Conservation (phyloP, 2,797 vertebrate genomes). For the Sebastes taczanowskii region DNA sequence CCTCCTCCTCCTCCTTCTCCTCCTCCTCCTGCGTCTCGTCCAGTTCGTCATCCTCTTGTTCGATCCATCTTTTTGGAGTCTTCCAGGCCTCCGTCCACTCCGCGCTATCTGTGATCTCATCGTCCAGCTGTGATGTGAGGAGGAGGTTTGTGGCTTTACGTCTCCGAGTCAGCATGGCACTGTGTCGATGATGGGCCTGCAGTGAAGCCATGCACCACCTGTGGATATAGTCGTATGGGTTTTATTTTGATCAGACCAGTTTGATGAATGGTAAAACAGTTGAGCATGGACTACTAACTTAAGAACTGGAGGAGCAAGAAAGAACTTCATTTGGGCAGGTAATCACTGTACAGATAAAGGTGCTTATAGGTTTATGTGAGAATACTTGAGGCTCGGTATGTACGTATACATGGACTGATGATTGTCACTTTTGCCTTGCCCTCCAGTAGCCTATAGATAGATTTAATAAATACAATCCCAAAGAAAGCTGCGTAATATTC, state of each 20-base stretch:
- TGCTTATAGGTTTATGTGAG: no score
- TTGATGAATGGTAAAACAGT: no score
- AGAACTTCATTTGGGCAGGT: no score
- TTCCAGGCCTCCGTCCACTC: constrained; percentile 60
- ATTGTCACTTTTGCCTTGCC: no score
- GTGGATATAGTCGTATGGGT: not conserved
- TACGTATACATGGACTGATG: no score
- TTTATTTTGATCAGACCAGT: not conserved
- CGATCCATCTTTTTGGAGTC: constrained; percentile 24
- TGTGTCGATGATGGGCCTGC: constrained; percentile 47
- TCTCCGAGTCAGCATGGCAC: constrained; percentile 29
- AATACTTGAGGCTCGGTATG: no score
- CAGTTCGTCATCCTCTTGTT: not conserved
- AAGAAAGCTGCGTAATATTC: no score
- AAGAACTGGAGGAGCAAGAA: no score
- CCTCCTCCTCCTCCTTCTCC: not conserved
- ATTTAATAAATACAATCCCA: no score
- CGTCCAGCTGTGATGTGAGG: constrained; percentile 32
- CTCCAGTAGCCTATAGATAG: no score
- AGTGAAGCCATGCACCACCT: constrained; percentile 61
- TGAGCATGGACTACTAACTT: no score
- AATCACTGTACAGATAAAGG: no score
- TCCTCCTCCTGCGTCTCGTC: not conserved
- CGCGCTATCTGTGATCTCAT: not conserved
- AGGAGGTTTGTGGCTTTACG: not conserved